These are phyloP conservation scores for Lamellibrachia satsuma DNA, from an alignment of 2,888 invertebrate genomes.

Conservation along the genomic window DNA sequence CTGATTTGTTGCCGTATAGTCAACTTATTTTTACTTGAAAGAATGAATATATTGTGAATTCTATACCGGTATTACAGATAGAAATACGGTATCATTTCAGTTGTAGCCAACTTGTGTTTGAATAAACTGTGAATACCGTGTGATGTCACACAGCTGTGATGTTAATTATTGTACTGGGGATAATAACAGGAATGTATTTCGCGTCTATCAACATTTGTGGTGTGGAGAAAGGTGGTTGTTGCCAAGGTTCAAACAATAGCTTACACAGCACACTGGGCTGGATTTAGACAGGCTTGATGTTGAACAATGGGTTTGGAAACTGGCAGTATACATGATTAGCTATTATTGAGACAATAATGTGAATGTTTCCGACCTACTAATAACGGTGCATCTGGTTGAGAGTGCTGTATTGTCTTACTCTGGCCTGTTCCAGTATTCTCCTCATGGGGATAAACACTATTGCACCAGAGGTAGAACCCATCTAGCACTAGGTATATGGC, in stretches of 20 bases:
- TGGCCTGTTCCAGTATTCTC: background rate
- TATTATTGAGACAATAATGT: background rate
- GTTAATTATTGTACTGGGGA: background rate
- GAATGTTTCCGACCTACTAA: background rate
- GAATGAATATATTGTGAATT: background rate
- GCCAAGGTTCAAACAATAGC: background rate
- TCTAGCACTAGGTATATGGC: no score
- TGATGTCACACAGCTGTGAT: background rate
- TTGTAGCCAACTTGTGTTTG: slow-evolving; percentile 4
- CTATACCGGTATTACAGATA: background rate
- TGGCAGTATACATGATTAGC: background rate
- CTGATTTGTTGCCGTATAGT: background rate
- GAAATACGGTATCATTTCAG: background rate
- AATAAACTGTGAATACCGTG: background rate
- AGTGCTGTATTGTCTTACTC: no score
- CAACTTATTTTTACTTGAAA: slow-evolving; percentile 7
- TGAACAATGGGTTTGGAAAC: background rate
- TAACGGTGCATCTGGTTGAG: background rate
- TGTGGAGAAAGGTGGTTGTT: background rate
- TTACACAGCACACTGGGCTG: background rate
- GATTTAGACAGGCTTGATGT: background rate
- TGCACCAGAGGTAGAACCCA: no score
- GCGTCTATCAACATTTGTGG: background rate
- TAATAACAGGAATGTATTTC: background rate
- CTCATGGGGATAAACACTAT: no score